Base-by-base conservation (phyloP, 2,888 invertebrate species). In the Ornithoptera priamus region DNA sequence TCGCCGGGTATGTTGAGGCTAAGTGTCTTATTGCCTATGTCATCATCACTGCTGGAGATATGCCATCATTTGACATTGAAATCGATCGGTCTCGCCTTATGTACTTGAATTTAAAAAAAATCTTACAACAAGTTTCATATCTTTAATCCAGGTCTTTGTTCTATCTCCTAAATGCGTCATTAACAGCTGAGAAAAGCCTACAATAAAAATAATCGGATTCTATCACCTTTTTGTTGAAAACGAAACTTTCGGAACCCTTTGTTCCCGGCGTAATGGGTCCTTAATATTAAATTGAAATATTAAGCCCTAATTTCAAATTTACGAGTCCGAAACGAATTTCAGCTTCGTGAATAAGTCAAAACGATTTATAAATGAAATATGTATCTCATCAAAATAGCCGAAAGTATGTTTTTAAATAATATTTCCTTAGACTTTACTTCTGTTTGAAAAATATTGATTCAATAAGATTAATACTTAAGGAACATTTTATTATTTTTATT, bases 281-380 rank as follows among this genome's bases (percentile, higher is more conserved):
- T 24, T 58, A 22, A 58, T 58, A 58, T 58, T 58, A 58, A 58
- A 22, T 58, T 20, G 57, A 57, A 57, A 20, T 58, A 58, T 58
- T 20, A 58, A 58, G 20, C 15, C 12, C n/a, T 58, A 20, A 58
- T 58, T 58, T 22, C 0, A 58, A 58, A 20, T 58, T 58, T 58
- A 10, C 22, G 22, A 58, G n/a, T 58, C 22, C 22, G 22, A 6
- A 58, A 58, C 22, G 8, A 58, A 58, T 58, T 58, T 58, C 22
- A 12, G 22, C n/a, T 58, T 22, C 12, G 12, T 22, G 6, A 22
- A 58, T 58, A 58, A 58, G 2, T 46, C 46, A 53, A n/a, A n/a
- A n/a, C 6, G 53, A n/a, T 18, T 53, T 53, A n/a, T 46, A 53
- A 53, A 5, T 53, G n/a, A 4, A 53, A 53, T n/a, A n/a, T 53